A percentile compares a stretch with the other conserved stretches of the same genome.
phyloP scores from a whole-genome alignment of 2,888 invertebrate species.

The Caradrina clavipalpis region DNA sequence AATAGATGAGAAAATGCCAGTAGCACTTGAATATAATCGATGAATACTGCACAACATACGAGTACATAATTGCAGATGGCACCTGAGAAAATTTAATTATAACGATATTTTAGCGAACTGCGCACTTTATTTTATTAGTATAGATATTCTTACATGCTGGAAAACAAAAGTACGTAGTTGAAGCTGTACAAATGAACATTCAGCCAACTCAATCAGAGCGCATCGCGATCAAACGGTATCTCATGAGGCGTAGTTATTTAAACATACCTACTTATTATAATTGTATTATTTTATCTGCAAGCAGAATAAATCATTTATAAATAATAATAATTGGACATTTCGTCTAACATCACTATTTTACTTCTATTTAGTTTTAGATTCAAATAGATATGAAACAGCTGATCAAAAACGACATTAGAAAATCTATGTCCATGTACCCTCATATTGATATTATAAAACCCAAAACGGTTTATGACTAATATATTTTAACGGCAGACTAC shows the following conservation, averaged over 20 bases:
- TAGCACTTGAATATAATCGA: too few relatives aligned
- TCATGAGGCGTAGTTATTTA: constrained; percentile 8
- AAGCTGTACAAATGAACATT: background rate
- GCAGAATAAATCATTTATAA: background rate
- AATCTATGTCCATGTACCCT: constrained; percentile 32
- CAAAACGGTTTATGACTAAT: background rate
- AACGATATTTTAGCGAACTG: background rate
- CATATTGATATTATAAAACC: constrained; percentile 3
- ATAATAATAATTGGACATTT: background rate
- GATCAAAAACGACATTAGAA: constrained; percentile 18
- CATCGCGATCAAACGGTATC: constrained; percentile 17
- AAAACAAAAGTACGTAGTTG: background rate
- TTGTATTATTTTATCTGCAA: background rate
- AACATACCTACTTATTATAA: background rate
- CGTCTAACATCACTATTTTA: background rate
- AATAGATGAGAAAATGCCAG: too few relatives aligned
- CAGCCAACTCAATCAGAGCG: constrained; percentile 1
- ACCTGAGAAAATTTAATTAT: too few relatives aligned
- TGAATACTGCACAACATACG: too few relatives aligned
- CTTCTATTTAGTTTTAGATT: background rate
- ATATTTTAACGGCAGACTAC: background rate
- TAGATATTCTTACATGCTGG: background rate
- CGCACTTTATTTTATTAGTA: background rate
- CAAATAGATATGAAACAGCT: constrained; percentile 35
- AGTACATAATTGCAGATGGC: too few relatives aligned